Conservation (phyloP, 2,113 vertebrate genomes). For the Polypterus bichir region DNA sequence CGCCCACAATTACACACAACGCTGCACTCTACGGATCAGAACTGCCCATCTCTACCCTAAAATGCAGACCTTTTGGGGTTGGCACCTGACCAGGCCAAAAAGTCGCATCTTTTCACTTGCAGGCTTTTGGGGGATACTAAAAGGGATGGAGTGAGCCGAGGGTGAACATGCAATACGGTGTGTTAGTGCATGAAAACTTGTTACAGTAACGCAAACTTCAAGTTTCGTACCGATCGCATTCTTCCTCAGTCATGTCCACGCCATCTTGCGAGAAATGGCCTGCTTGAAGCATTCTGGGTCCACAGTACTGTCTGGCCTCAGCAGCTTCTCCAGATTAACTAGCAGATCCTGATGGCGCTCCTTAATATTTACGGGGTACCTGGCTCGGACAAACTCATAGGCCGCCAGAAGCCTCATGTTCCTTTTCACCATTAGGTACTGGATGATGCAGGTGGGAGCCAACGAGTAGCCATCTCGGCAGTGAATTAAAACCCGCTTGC, state of each 20-base stretch:
- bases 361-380: constrained; percentile 51
- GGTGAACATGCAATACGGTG: background rate
- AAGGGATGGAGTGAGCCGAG: background rate
- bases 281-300: constrained; percentile 51
- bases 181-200: background rate
- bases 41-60: no score
- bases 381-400: constrained; percentile 52
- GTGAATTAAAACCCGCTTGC: constrained; percentile 58
- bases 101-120: no score
- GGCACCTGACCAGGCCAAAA: no score
- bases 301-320: constrained; percentile 40
- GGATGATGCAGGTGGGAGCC: constrained; percentile 51
- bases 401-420: constrained; percentile 56
- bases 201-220: background rate
- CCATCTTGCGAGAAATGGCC: constrained; percentile 53
- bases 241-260: constrained; percentile 45
- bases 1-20: no score
- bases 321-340: constrained; percentile 52
- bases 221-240: constrained; percentile 4
- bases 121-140: no score
- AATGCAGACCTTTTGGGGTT: no score
- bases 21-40: no score
- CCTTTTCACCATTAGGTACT: constrained; percentile 61
- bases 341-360: constrained; percentile 58
- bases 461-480: constrained; percentile 58